Evolutionary conservation across 2,888 invertebrate genomes (phyloP), one percentile per base, ranked within the genome.

Genomic region (Glaucopsyche alexis): DNA sequence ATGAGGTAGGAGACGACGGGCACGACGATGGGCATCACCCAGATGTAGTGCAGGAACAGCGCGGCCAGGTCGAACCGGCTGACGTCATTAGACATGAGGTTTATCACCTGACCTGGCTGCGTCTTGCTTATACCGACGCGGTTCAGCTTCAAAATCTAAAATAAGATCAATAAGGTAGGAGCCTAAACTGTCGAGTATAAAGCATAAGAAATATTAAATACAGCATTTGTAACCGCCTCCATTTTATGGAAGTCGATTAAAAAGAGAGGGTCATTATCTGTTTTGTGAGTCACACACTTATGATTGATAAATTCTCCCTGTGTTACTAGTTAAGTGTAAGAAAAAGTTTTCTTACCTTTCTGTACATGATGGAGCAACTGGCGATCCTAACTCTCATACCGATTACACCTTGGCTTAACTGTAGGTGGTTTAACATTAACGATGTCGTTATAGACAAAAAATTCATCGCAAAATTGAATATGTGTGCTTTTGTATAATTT

Each of bases 81-180:
- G 3, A 97, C 97, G 83, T 98, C 98, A 80, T 97, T 97, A 0
- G 97, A 97, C 89, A 98, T 93, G 74, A 98, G 87, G 85, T 97
- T 98, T 69, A 97, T 95, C 80, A 98, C 95, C 86, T 97, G 96
- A 0, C 97, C 97, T 78, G 96, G 86, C 90, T 94, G 81, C 84
- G 95, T 95, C 84, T 94, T 92, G 71, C 92, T 93, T 77, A 95
- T 81, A 0, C 95, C 94, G 1, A 88, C 85, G 77, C 94, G 94
- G 81, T 95, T 95, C 6, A 93, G 83, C 82, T 87, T 91, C 73
- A 93, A 79, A 75, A 93, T 89, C 93, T 93, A 79, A 74, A 85
- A 88, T 49, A 16, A 72, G 72, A 76, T 7, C 38, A 19, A 52
- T 52, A 40, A 2, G 13, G n/a, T 29, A 65, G n/a, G 40, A 38